Conservation (phyloP, 1,140 invertebrate species). For the Heliconius nattereri region DNA sequence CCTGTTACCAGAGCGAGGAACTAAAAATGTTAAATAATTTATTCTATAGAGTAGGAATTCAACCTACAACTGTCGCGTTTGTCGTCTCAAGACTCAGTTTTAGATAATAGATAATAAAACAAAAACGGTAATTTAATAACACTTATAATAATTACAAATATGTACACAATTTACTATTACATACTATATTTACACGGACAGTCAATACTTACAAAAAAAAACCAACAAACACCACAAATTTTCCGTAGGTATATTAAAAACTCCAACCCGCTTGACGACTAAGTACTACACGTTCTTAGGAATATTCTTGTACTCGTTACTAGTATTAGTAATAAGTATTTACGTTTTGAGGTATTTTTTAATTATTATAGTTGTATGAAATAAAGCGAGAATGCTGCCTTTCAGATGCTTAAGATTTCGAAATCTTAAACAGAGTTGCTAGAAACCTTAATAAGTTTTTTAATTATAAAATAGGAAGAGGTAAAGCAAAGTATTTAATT, state of each 20-base stretch:
- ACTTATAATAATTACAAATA: background rate
- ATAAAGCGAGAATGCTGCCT: background rate
- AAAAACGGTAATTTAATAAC: background rate
- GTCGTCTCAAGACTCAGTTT: too few relatives aligned
- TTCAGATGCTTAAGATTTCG: background rate
- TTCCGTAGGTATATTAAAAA: background rate
- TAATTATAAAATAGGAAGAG: too few relatives aligned
- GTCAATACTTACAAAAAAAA: background rate
- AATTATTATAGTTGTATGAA: background rate
- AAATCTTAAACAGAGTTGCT: too few relatives aligned
- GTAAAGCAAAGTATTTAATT: too few relatives aligned
- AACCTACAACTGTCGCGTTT: too few relatives aligned
- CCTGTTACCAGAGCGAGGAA: too few relatives aligned
- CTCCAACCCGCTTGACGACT: slow-evolving; percentile 2
- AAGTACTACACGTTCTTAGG: background rate
- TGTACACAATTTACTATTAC: background rate
- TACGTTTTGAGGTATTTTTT: background rate
- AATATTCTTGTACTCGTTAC: background rate
- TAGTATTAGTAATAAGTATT: background rate
- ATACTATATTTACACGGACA: slow-evolving; percentile 4
- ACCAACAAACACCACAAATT: slow-evolving; percentile 5
- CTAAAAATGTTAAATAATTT: too few relatives aligned
- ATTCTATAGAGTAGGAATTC: too few relatives aligned
- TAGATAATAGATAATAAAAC: background rate
- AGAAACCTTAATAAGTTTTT: too few relatives aligned